Conservation (phyloP, 1,140 invertebrate genomes). For the Camponotus floridanus region DNA sequence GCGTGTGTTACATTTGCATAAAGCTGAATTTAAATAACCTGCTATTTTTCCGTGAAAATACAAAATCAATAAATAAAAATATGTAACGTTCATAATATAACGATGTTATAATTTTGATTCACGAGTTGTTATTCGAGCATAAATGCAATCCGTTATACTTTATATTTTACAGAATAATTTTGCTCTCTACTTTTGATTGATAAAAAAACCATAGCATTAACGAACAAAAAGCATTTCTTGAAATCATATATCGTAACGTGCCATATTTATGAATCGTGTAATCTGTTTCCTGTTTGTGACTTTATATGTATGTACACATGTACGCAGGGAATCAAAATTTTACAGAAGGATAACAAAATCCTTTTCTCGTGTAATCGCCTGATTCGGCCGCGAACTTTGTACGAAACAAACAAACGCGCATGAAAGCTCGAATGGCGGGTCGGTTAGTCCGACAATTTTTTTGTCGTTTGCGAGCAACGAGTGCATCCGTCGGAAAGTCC, state of each 20-base stretch:
- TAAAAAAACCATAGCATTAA: not conserved
- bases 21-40: slow-evolving; percentile 52
- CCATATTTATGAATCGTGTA: not conserved
- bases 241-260: too few relatives aligned
- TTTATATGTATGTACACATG: not conserved
- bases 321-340: not conserved
- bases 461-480: slow-evolving; percentile 37
- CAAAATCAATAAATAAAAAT: slow-evolving; percentile 41
- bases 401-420: slow-evolving; percentile 45
- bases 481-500: slow-evolving; percentile 46
- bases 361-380: slow-evolving; percentile 32
- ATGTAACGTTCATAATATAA: slow-evolving; percentile 7
- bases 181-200: not conserved
- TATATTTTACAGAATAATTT: not conserved
- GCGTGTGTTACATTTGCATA: not conserved
- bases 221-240: not conserved
- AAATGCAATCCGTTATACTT: slow-evolving; percentile 26
- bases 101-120: slow-evolving; percentile 2
- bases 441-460: slow-evolving; percentile 5
- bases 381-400: not conserved
- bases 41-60: slow-evolving; percentile 5
- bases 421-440: slow-evolving; percentile 13
- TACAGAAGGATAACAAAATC: slow-evolving; percentile 22
- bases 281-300: not conserved
- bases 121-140: slow-evolving; percentile 3